A percentile compares a stretch with the other conserved stretches of the same genome.
These are phyloP conservation scores for Anolis apletophallus DNA, from an alignment of 2,797 vertebrate genomes.

Conservation along the genomic window DNA sequence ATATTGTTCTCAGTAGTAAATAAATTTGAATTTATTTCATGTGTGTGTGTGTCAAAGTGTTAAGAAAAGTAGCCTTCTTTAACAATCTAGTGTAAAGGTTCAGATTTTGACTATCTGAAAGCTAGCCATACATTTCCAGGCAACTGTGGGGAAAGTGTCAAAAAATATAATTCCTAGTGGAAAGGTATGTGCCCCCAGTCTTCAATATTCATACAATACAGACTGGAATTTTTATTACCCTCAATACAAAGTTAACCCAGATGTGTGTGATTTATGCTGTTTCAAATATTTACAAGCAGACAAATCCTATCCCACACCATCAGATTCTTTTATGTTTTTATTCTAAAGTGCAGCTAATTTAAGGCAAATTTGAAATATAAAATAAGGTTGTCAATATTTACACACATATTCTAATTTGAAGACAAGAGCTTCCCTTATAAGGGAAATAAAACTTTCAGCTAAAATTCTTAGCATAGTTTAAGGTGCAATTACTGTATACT, in stretches of 20 bases:
- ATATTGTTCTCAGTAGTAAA: not conserved
- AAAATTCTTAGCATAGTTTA: conserved; percentile 60
- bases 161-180: conserved; percentile 3
- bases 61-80: conserved; percentile 48
- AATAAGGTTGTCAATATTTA: conserved; percentile 78
- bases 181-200: conserved; percentile 40
- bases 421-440: conserved; percentile 63
- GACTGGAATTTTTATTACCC: conserved; percentile 29
- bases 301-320: conserved; percentile 73
- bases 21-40: not conserved
- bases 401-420: conserved; percentile 78
- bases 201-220: not conserved
- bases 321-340: conserved; percentile 75
- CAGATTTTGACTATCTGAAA: conserved; percentile 36
- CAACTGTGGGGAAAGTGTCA: conserved; percentile 25
- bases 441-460: conserved; percentile 66
- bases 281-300: conserved; percentile 80
- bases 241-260: conserved; percentile 57
- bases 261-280: conserved; percentile 71
- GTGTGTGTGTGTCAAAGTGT: conserved; percentile 8
- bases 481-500: conserved; percentile 35
- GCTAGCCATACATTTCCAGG: conserved; percentile 27
- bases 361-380: conserved; percentile 86
- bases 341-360: conserved; percentile 86
- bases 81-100: conserved; percentile 18